phyloP scores from a whole-genome alignment of 2,888 invertebrate genomes.

The Pyrocoelia pectoralis region DNA sequence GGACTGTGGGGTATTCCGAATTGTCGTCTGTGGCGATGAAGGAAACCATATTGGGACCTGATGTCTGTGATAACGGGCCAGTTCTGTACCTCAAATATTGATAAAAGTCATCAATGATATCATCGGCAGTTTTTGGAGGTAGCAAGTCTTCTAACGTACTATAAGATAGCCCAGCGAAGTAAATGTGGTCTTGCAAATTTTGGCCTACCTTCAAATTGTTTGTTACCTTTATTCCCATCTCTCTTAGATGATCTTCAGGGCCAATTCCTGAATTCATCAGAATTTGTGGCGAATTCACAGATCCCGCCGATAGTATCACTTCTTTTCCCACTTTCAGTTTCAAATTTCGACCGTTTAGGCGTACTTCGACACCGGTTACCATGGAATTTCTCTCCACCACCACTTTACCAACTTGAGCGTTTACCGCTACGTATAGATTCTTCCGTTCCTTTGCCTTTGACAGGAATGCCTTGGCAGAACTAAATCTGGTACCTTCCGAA shows the following conservation, averaged over 20 bases:
- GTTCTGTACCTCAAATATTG: constrained; percentile 62
- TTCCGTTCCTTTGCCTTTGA: not conserved
- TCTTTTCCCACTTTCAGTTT: not conserved
- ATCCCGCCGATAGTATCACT: not conserved
- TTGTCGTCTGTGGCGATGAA: constrained; percentile 60
- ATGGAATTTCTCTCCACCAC: not conserved
- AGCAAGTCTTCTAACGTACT: constrained; percentile 7
- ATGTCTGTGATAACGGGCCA: constrained; percentile 60
- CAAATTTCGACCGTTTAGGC: not conserved
- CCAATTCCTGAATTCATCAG: constrained; percentile 3
- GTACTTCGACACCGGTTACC: not conserved
- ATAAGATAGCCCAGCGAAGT: constrained; percentile 40
- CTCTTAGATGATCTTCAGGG: constrained; percentile 54
- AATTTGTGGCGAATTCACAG: not conserved
- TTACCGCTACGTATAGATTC: not conserved
- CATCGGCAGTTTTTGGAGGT: constrained; percentile 13
- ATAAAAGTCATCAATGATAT: constrained; percentile 48
- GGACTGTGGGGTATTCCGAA: constrained; percentile 51
- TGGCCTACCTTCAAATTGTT: constrained; percentile 49
- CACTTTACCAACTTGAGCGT: too few relatives aligned
- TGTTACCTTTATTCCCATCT: constrained; percentile 48
- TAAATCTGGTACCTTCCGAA: constrained; percentile 26
- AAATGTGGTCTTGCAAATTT: constrained; percentile 58
- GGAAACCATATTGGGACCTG: constrained; percentile 60
- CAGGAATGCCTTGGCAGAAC: not conserved